phyloP scores from a whole-genome alignment of 2,797 vertebrate genomes.

The Rhinichthys osculus region DNA sequence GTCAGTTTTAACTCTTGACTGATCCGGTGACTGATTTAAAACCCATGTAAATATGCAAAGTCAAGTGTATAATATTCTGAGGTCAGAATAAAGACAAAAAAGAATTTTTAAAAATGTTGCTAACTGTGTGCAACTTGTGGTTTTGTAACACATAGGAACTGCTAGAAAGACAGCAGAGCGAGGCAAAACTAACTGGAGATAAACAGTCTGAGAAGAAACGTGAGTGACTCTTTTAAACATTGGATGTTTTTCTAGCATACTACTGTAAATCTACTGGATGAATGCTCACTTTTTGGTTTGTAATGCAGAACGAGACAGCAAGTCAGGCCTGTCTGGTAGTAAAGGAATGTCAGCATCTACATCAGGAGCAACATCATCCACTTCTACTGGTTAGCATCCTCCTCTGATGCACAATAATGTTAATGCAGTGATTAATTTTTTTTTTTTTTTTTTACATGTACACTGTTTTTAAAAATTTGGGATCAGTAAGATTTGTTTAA shows the following conservation, averaged over 20 bases:
- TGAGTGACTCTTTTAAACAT: conserved; percentile 72
- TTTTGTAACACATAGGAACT: conserved; percentile 80
- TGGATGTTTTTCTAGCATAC: not conserved
- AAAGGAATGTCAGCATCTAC: conserved; percentile 85
- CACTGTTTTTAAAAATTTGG: not conserved
- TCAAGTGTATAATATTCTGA: not conserved
- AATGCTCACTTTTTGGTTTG: conserved; percentile 48
- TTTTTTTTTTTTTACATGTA: not conserved
- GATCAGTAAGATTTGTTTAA: too few species aligned
- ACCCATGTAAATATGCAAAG: not conserved
- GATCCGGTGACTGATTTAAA: too few species aligned
- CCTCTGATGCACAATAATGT: not conserved
- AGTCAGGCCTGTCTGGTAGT: conserved; percentile 78
- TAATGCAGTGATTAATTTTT: not conserved
- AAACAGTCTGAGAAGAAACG: conserved; percentile 88
- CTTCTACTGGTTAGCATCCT: conserved; percentile 74
- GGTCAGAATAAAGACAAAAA: not conserved
- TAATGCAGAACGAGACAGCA: conserved; percentile 88
- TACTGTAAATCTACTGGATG: not conserved
- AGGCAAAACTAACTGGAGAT: conserved; percentile 77
- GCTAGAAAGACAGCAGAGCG: conserved; percentile 88
- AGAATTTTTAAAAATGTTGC: not conserved
- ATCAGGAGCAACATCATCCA: conserved; percentile 76
- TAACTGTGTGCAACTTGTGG: not conserved
- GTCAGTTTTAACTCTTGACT: not conserved